Conservation (phyloP, 2,888 invertebrate genomes). For the Sesia bembeciformis region DNA sequence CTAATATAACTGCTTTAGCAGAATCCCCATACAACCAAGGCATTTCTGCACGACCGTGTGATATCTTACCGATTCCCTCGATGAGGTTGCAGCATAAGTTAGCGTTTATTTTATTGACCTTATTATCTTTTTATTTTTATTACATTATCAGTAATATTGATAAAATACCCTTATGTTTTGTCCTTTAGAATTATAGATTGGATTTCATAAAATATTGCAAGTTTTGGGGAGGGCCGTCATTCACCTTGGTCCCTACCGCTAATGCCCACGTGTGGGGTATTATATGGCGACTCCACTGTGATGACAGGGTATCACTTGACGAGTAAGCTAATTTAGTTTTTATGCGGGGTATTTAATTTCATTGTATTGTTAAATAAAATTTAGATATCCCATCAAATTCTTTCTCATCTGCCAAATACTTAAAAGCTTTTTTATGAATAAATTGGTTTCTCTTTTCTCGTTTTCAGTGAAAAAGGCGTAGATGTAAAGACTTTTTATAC, state of each 20-base stretch:
- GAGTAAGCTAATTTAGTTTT: slow-evolving; percentile 62
- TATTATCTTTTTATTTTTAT: too few species aligned
- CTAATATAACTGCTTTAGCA: too few species aligned
- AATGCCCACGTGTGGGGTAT: slow-evolving; percentile 82
- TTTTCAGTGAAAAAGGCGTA: slow-evolving; percentile 37
- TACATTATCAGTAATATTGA: too few species aligned
- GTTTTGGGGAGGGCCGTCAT: slow-evolving; percentile 87
- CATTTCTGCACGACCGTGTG: too few species aligned
- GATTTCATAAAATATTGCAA: slow-evolving; percentile 78
- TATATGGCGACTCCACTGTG: slow-evolving; percentile 80
- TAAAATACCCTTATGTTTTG: not conserved
- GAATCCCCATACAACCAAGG: too few species aligned
- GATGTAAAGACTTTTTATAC: slow-evolving; percentile 39
- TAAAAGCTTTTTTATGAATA: not conserved
- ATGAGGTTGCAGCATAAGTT: too few species aligned
- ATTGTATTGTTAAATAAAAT: not conserved
- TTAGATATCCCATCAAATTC: not conserved
- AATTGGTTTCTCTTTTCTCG: slow-evolving; percentile 8
- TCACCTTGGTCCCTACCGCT: slow-evolving; percentile 82
- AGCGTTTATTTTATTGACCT: too few species aligned
- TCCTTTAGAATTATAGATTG: slow-evolving; percentile 76
- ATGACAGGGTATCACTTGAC: slow-evolving; percentile 77
- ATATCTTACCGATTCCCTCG: too few species aligned
- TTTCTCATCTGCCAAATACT: not conserved
- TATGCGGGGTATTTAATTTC: not conserved